These are phyloP conservation scores for Drosophila ustulata DNA, from an alignment of 2,888 invertebrate genomes.

Conservation along the genomic window DNA sequence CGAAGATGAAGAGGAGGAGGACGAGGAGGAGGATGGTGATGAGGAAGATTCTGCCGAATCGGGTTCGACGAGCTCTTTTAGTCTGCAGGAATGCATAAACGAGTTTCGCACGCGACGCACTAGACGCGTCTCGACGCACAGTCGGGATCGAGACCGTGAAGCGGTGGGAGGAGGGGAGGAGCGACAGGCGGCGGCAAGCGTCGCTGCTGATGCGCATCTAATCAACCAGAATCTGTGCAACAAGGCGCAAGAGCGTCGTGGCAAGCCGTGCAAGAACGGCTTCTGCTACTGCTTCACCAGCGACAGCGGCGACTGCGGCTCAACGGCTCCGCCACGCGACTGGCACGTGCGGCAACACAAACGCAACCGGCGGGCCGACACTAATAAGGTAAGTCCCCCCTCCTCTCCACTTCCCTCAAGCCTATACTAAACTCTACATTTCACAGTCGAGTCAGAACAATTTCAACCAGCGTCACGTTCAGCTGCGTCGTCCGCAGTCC, in stretches of 20 bases:
- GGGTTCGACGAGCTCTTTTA: constrained; percentile 81
- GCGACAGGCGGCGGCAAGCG: neutral
- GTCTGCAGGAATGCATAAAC: constrained; percentile 82
- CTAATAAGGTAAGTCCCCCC: constrained; percentile 55
- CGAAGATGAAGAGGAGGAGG: constrained; percentile 35
- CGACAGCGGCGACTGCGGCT: constrained; percentile 82
- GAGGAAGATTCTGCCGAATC: constrained; percentile 67
- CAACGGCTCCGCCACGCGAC: constrained; percentile 59
- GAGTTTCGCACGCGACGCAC: constrained; percentile 82
- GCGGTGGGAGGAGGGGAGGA: constrained; percentile 25
- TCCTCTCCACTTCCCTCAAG: neutral
- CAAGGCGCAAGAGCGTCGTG: constrained; percentile 81
- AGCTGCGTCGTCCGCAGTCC: constrained; percentile 44
- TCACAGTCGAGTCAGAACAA: constrained; percentile 44
- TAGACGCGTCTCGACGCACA: constrained; percentile 74
- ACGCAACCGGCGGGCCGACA: constrained; percentile 70
- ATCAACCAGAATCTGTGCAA: constrained; percentile 83
- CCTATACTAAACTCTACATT: neutral
- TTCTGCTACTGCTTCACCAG: constrained; percentile 85
- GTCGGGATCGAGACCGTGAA: constrained; percentile 51
- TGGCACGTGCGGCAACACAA: constrained; percentile 66
- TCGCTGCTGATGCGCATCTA: constrained; percentile 71
- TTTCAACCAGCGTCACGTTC: constrained; percentile 37
- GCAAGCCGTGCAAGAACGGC: constrained; percentile 84
- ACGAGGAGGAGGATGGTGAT: constrained; percentile 58